A percentile compares a stretch with the other conserved stretches of the same genome.
Conservation (phyloP, 2,888 invertebrate species). For the Capitulum mitella region DNA sequence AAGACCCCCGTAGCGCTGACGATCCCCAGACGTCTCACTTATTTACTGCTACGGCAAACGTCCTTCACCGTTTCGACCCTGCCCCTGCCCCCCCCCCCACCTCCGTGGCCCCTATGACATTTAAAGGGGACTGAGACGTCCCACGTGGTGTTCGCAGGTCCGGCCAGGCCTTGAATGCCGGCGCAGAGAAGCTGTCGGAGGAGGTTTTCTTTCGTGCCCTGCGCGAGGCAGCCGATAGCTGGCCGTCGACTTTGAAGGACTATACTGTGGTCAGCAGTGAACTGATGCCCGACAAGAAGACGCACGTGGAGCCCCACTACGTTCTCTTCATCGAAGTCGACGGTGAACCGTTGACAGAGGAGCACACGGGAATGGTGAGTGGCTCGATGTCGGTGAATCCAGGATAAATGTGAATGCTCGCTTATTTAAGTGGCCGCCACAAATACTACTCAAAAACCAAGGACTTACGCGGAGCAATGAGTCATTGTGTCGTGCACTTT, state of each 20-base stretch:
- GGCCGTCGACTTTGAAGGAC: conserved; percentile 37
- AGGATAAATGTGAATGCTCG: neutral
- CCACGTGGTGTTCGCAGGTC: too few relatives aligned
- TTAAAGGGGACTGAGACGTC: too few relatives aligned
- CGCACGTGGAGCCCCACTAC: conserved; percentile 39
- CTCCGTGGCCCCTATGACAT: too few relatives aligned
- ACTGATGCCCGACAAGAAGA: conserved; percentile 33
- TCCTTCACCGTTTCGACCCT: too few relatives aligned
- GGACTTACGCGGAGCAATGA: neutral
- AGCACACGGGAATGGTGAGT: neutral
- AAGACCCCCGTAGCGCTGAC: too few relatives aligned
- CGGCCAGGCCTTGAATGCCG: conserved; percentile 43
- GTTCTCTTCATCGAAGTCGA: conserved; percentile 38
- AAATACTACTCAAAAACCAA: neutral
- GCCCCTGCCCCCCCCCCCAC: too few relatives aligned
- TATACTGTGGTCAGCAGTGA: conserved; percentile 42
- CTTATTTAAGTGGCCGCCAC: neutral
- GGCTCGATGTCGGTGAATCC: neutral
- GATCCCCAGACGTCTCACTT: too few relatives aligned
- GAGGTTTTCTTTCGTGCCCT: conserved; percentile 41
- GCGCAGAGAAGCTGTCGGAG: conserved; percentile 44
- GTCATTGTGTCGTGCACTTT: neutral
- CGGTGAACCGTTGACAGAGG: neutral
- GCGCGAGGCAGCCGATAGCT: conserved; percentile 34
- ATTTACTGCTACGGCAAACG: too few relatives aligned